Evolutionary conservation across 1,140 invertebrate species (phyloP), one percentile per base, ranked within the genome.

Genomic region (Microplitis demolitor): DNA sequence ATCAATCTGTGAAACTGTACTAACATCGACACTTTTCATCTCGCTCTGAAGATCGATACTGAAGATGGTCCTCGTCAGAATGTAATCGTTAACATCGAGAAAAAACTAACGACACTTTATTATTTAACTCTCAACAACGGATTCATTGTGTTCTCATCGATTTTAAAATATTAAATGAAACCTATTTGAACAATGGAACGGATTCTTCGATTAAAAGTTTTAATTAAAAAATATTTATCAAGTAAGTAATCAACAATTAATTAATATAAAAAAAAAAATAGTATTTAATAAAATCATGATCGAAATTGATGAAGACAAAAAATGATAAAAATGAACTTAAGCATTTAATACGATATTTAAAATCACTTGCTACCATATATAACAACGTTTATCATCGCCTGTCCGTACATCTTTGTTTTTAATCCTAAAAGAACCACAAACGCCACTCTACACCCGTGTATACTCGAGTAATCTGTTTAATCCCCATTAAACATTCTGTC

Each of bases 401-500:
- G 61, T 35, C 13, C 37, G 61, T 63, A 63, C n/a, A 35, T 35
- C n/a, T 14, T 35, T 35, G 8, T 63, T 45, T 34, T 63, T 35
- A 63, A 35, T 45, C 37, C 13, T 34, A 35, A 63, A 63, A 63
- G 61, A 63, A 63, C 61, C 61, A 35, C 37, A 63, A 16, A 35
- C n/a, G 37, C 61, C 37, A 61, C 34, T 34, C 31, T 61, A 58
- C 9, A 31, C 24, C 9, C 4, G 24, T 37, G 61, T 37, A 14
- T 37, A 35, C 61, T 63, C 35, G 6, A 9, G 61, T 63, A 63
- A 51, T 66, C 45, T 66, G 37, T 66, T 66, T 66, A 53, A 66
- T 66, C 37, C 63, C 63, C 16, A 66, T 66, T 66, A 66, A 66
- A 66, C 63, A 66, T 66, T 66, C 63, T 16, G 39, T 51, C 63